phyloP scores from a whole-genome alignment of 2,113 vertebrate genomes.

The Tachycineta bicolor region DNA sequence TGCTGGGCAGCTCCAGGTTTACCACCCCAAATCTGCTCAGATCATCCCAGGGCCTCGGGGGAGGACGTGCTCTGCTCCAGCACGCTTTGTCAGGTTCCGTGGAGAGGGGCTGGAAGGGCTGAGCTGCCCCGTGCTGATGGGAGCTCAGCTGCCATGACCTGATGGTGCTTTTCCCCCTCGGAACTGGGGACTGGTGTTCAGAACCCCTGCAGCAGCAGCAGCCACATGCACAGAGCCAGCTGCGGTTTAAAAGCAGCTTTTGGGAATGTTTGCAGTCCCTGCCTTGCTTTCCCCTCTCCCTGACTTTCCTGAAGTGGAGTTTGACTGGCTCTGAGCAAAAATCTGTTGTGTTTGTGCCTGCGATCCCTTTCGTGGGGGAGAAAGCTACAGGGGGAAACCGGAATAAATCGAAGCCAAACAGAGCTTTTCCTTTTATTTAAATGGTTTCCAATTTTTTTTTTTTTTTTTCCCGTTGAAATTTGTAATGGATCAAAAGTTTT shows the following conservation, averaged over 20 bases:
- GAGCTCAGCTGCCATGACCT: too few species aligned
- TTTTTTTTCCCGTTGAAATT: background rate
- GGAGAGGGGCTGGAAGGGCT: too few species aligned
- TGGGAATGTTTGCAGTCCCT: background rate
- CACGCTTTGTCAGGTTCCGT: too few species aligned
- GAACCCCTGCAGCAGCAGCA: background rate
- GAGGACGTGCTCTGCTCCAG: too few species aligned
- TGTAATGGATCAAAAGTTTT: background rate
- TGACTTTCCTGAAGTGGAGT: background rate
- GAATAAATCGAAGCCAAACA: background rate
- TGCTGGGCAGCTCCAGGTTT: background rate
- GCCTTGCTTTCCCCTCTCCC: background rate
- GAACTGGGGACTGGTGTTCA: background rate
- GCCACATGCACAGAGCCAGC: background rate
- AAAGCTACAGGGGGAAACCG: background rate
- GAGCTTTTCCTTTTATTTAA: background rate
- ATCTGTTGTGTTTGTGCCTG: background rate
- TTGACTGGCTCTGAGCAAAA: background rate
- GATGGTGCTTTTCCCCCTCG: too few species aligned
- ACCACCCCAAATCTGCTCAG: background rate
- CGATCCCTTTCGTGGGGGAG: background rate
- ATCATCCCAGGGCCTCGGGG: background rate
- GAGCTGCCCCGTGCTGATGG: too few species aligned
- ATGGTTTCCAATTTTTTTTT: background rate
- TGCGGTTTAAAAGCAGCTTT: background rate